These are phyloP conservation scores for Tragopan temminckii DNA, from an alignment of 2,797 vertebrate genomes.

Conservation along the genomic window DNA sequence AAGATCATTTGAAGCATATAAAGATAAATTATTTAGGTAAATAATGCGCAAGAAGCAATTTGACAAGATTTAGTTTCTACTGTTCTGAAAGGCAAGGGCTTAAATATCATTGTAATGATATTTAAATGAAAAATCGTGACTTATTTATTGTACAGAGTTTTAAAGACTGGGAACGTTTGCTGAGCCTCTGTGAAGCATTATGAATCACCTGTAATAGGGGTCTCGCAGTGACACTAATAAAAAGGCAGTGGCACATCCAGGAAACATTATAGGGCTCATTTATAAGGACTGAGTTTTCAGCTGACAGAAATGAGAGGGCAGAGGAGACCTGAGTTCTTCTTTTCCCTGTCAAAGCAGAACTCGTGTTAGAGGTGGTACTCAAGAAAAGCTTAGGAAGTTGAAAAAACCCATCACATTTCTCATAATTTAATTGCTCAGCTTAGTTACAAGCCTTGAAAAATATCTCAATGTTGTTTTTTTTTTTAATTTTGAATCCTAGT, in stretches of 20 bases:
- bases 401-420: neutral
- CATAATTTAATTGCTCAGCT: neutral
- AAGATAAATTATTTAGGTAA: constrained; percentile 26
- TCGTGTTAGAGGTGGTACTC: fast-evolving
- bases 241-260: neutral
- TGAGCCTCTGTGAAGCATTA: neutral
- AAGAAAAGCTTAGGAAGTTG: neutral
- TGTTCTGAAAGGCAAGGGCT: neutral
- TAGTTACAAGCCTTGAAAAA: neutral
- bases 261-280: neutral
- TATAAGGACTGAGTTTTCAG: neutral
- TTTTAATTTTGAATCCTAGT: neutral
- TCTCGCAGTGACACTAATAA: neutral
- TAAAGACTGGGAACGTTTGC: neutral
- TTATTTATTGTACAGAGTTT: fast-evolving
- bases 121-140: neutral
- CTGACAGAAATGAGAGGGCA: neutral
- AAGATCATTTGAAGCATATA: neutral
- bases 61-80: neutral
- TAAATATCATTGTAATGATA: neutral
- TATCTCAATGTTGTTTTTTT: neutral
- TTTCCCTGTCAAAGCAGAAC: neutral
- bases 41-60: neutral
- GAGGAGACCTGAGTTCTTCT: neutral
- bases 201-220: neutral